Evolutionary conservation across 2,113 vertebrate species (phyloP).

Genomic region (Brachyhypopomus gauderio): DNA sequence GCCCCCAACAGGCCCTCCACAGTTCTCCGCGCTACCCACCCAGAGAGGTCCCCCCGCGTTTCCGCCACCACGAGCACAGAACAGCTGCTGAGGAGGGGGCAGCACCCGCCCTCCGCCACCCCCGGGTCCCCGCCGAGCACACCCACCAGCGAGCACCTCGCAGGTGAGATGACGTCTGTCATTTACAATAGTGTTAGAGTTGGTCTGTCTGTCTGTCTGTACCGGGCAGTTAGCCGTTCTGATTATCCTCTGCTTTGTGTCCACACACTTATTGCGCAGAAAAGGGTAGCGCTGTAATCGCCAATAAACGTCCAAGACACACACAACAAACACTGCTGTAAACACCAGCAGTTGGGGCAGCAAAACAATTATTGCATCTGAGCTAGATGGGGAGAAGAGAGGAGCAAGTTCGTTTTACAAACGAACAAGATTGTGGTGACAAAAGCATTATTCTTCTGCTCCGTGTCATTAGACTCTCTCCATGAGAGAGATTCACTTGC

Average conservation of each 20-base stretch:
- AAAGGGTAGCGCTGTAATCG: too few species aligned
- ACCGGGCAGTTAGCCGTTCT: too few species aligned
- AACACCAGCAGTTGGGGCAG: too few species aligned
- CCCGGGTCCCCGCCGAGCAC: slow-evolving; percentile 77
- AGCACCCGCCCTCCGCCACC: slow-evolving; percentile 86
- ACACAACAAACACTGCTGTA: too few species aligned
- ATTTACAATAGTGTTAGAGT: background rate
- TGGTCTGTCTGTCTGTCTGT: background rate
- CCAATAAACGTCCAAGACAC: too few species aligned
- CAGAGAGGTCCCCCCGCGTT: slow-evolving; percentile 95
- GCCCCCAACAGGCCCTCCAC: slow-evolving; percentile 75
- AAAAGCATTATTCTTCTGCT: background rate
- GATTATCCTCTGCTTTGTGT: background rate
- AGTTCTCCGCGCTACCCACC: slow-evolving; percentile 90
- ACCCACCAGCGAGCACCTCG: slow-evolving; percentile 77
- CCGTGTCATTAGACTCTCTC: background rate
- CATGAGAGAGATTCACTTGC: background rate
- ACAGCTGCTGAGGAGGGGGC: slow-evolving; percentile 96
- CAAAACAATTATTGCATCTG: background rate
- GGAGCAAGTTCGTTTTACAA: background rate
- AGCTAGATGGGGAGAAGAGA: background rate
- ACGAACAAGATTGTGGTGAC: background rate
- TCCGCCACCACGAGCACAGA: slow-evolving; percentile 98
- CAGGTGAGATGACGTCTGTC: slow-evolving; percentile 76
- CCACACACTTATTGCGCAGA: too few species aligned